Evolutionary conservation across 2,888 invertebrate genomes (phyloP).

Genomic region (Athetis lepigone): DNA sequence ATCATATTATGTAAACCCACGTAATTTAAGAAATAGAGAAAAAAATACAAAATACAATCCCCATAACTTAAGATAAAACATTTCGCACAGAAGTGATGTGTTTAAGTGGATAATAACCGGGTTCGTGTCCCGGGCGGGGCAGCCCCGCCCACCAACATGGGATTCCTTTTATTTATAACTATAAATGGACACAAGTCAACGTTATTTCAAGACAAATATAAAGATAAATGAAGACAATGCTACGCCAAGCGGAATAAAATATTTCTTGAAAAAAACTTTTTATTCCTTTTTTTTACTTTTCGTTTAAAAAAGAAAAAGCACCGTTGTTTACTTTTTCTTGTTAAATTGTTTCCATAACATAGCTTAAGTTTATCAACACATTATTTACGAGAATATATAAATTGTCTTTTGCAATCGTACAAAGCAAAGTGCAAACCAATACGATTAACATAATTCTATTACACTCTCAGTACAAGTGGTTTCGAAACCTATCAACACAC

Average conservation of each 20-base stretch:
- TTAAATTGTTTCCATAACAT: too few relatives aligned
- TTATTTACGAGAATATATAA: not conserved
- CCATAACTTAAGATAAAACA: conserved; percentile 64
- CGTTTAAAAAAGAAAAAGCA: too few relatives aligned
- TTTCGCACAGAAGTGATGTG: conserved; percentile 87
- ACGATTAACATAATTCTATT: conserved; percentile 16
- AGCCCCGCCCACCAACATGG: conserved; percentile 79
- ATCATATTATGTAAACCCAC: too few relatives aligned
- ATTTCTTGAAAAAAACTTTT: too few relatives aligned
- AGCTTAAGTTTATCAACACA: not conserved
- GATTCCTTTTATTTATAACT: conserved; percentile 74
- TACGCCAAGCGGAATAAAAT: not conserved
- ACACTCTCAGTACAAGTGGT: conserved; percentile 11
- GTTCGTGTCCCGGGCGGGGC: conserved; percentile 81
- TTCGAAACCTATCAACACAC: conserved; percentile 38
- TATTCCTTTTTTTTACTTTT: too few relatives aligned
- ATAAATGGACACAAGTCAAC: conserved; percentile 55
- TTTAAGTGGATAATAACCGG: conserved; percentile 88
- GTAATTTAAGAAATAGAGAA: conserved; percentile 25
- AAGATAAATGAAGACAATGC: conserved; percentile 33
- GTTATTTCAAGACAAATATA: conserved; percentile 38
- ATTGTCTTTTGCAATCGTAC: not conserved
- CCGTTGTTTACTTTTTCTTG: too few relatives aligned
- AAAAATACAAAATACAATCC: conserved; percentile 19
- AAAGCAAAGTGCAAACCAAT: conserved; percentile 1